Evolutionary conservation across 2,888 invertebrate genomes (phyloP).

Genomic region (Allophyes oxyacanthae): DNA sequence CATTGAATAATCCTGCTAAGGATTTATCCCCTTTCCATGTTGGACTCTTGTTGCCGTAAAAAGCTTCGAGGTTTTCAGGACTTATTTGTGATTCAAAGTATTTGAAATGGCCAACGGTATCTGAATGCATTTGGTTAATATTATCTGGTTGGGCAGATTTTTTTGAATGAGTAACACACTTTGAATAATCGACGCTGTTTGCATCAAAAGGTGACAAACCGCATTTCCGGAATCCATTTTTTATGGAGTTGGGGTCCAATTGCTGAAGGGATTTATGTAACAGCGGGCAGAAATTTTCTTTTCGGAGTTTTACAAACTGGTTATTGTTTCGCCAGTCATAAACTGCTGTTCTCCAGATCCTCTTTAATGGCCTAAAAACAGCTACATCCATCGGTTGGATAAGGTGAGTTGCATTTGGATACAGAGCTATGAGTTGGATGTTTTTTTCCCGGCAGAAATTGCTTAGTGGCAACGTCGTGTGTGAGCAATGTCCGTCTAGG

Average conservation of each 20-base stretch:
- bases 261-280: constrained; percentile 3
- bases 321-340: constrained; percentile 7
- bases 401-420: constrained; percentile 31
- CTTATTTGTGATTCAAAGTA: too few relatives aligned
- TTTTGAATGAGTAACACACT: constrained; percentile 4
- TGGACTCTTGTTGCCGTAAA: too few relatives aligned
- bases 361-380: constrained; percentile 25
- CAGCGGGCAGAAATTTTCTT: constrained; percentile 8
- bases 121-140: constrained; percentile 2
- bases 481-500: constrained; percentile 31
- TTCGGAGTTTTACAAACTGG: background rate
- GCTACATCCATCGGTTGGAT: constrained; percentile 38
- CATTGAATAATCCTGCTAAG: too few relatives aligned
- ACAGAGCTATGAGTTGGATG: constrained; percentile 30
- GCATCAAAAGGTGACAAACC: constrained; percentile 4
- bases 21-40: too few relatives aligned
- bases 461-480: constrained; percentile 16
- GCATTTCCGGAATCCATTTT: constrained; percentile 7
- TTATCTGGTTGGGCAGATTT: constrained; percentile 2
- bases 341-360: constrained; percentile 2
- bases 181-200: constrained; percentile 1
- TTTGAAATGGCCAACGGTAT: background rate
- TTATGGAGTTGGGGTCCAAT: background rate
- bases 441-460: constrained; percentile 32
- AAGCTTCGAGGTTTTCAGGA: too few relatives aligned